Conservation (phyloP, 2,888 invertebrate genomes). For the Eupelmus urozonus region DNA sequence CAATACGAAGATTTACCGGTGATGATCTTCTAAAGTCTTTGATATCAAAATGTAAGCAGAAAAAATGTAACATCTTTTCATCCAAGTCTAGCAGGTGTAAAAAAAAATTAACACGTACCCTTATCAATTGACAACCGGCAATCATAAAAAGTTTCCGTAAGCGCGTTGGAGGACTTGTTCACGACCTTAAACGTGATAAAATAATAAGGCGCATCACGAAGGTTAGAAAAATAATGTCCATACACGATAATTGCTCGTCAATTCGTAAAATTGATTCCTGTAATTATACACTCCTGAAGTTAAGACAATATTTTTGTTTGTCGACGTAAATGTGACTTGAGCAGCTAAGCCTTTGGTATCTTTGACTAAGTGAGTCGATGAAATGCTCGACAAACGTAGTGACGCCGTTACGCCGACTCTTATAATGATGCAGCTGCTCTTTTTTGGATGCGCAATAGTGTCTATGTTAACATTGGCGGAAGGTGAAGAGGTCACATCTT, state of each 20-base stretch:
- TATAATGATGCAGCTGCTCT: too few relatives aligned
- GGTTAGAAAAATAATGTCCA: constrained; percentile 12
- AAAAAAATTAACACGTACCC: too few relatives aligned
- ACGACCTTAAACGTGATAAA: constrained; percentile 22
- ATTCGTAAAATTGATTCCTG: background rate
- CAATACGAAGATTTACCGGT: too few relatives aligned
- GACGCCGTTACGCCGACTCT: background rate
- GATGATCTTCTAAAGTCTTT: too few relatives aligned
- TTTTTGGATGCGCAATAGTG: background rate
- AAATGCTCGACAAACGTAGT: background rate
- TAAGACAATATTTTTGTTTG: too few relatives aligned
- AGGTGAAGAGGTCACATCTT: background rate
- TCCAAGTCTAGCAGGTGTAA: too few relatives aligned
- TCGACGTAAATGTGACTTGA: background rate
- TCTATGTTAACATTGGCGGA: background rate
- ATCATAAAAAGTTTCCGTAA: background rate
- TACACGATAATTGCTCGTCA: background rate
- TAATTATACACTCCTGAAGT: background rate
- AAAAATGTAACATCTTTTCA: too few relatives aligned
- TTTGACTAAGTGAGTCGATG: too few relatives aligned
- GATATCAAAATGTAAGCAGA: too few relatives aligned
- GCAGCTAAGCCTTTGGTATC: background rate
- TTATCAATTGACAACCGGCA: too few relatives aligned
- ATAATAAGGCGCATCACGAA: background rate
- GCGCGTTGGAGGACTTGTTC: background rate